These are phyloP conservation scores for Platysternon megacephalum DNA, from an alignment of 2,113 vertebrate genomes.

Conservation along the genomic window DNA sequence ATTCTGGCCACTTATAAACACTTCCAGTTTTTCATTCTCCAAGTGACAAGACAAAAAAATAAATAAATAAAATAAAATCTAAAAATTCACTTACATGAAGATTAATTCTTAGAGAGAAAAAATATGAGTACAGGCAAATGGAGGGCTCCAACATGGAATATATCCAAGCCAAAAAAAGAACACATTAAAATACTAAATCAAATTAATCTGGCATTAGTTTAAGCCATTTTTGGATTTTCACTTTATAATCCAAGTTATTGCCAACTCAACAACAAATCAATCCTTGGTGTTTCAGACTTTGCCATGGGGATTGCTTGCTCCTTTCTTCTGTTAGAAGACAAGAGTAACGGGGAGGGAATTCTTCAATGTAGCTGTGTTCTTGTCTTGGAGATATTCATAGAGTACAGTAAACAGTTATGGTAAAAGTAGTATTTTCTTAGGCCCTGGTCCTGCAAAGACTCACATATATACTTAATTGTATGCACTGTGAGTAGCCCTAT, in stretches of 20 bases:
- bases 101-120: not conserved
- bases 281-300: slow-evolving; percentile 50
- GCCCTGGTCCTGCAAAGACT: not conserved
- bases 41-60: not conserved
- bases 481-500: not conserved
- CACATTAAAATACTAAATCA: slow-evolving; percentile 14
- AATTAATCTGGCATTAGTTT: slow-evolving; percentile 38
- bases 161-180: not conserved
- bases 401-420: not conserved
- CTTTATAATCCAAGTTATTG: slow-evolving; percentile 55
- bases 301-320: not conserved
- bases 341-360: slow-evolving; percentile 43
- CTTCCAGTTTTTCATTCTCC: not conserved
- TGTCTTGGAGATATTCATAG: not conserved
- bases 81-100: not conserved
- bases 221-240: slow-evolving; percentile 32
- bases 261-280: slow-evolving; percentile 57
- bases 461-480: not conserved
- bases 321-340: slow-evolving; percentile 46
- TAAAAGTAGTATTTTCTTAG: not conserved
- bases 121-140: not conserved
- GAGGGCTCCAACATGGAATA: fast-evolving
- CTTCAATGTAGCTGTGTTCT: slow-evolving; percentile 28
- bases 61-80: not conserved
- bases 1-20: not conserved